These are phyloP conservation scores for Zygaena filipendulae DNA, from an alignment of 2,888 invertebrate genomes.

Conservation along the genomic window DNA sequence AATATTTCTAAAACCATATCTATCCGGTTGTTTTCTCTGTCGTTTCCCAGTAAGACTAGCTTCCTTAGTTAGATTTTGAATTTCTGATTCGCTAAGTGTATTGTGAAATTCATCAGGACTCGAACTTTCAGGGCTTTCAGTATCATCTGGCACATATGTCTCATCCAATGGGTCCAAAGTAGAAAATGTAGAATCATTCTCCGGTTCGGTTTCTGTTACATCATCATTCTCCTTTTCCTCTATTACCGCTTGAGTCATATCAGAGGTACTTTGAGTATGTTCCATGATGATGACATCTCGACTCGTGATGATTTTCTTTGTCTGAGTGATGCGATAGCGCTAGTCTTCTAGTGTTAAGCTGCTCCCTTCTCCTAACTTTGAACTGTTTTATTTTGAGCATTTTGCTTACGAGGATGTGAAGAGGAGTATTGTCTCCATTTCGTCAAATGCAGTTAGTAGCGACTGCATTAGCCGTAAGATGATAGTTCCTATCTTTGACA, in stretches of 20 bases:
- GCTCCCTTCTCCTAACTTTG: no score
- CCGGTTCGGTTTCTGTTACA: no score
- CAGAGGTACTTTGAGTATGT: conserved; percentile 2
- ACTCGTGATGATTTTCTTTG: conserved; percentile 7
- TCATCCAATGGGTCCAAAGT: conserved; percentile 3
- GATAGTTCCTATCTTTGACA: no score
- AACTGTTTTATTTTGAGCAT: no score
- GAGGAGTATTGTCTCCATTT: no score
- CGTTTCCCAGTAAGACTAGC: neutral
- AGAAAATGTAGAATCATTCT: no score
- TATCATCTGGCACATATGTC: conserved; percentile 7
- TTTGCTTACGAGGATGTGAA: no score
- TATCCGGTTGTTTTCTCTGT: conserved; percentile 5
- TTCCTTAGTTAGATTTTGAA: neutral
- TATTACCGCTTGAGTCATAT: conserved; percentile 2
- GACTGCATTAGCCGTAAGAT: no score
- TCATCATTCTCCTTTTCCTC: no score
- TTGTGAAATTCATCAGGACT: conserved; percentile 8
- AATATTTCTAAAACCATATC: conserved; percentile 6
- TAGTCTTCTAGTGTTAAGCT: no score
- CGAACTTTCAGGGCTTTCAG: conserved; percentile 1
- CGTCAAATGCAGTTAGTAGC: no score
- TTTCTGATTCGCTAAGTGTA: conserved; percentile 1
- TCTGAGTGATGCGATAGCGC: no score
- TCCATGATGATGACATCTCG: conserved; percentile 15